phyloP scores from a whole-genome alignment of 2,888 invertebrate genomes.

The Drosophila buzzatii region DNA sequence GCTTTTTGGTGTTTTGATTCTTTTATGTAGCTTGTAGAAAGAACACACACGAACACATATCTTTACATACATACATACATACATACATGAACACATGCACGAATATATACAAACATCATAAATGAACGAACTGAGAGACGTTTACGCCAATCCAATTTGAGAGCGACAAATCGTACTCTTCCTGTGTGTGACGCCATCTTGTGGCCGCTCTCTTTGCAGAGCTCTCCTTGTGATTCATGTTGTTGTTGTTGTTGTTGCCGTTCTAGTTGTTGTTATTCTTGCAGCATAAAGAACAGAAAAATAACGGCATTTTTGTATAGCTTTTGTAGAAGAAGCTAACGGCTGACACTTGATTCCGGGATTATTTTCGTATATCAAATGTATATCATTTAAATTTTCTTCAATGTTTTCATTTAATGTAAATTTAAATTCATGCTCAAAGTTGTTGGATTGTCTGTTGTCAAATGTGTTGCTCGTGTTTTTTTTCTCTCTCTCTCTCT shows the following conservation, averaged over 20 bases:
- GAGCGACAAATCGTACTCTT: conserved; percentile 5
- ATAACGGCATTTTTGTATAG: not conserved
- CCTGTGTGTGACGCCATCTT: conserved; percentile 7
- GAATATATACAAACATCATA: conserved; percentile 2
- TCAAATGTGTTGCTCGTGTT: conserved; percentile 2
- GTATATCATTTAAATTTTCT: not conserved
- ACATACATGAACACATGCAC: conserved; percentile 1
- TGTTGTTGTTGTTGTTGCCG: conserved; percentile 1
- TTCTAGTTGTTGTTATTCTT: not conserved
- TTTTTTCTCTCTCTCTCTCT: not conserved
- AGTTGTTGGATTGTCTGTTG: conserved; percentile 10
- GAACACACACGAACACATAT: conserved; percentile 19
- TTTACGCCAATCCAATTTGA: conserved; percentile 6
- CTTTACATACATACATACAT: conserved; percentile 15
- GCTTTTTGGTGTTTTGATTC: conserved; percentile 36
- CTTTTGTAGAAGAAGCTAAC: not conserved
- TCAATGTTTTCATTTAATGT: not conserved
- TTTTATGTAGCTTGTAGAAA: conserved; percentile 34
- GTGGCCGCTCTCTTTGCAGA: not conserved
- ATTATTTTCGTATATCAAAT: not conserved
- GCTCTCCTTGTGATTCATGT: conserved; percentile 6
- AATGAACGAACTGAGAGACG: conserved; percentile 24
- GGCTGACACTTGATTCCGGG: not conserved
- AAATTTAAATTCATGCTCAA: conserved; percentile 8
- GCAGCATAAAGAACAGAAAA: not conserved